A percentile compares a stretch with the other conserved stretches of the same genome.
phyloP scores from a whole-genome alignment of 2,113 vertebrate genomes.

The Mobula hypostoma region DNA sequence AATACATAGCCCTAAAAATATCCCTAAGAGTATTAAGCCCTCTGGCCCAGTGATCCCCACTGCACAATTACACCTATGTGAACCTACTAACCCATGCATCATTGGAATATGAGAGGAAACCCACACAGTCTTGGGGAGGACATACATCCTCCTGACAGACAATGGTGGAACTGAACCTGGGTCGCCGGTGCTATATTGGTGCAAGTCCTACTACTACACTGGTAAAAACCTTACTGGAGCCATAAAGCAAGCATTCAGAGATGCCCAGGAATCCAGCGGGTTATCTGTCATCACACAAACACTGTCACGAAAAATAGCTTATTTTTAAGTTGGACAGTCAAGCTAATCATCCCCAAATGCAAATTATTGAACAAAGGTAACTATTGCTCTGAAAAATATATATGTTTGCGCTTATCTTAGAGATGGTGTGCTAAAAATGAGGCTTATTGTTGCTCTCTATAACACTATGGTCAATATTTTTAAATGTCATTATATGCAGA shows the following conservation, averaged over 20 bases:
- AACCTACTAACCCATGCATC: no score
- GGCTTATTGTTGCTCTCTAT: background rate
- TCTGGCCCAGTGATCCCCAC: no score
- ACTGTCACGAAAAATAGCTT: background rate
- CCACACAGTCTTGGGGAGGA: no score
- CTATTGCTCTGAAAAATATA: background rate
- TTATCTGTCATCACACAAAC: background rate
- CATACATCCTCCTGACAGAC: no score
- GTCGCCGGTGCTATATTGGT: no score
- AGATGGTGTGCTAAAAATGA: background rate
- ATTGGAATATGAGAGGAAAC: no score
- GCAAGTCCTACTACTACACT: no score
- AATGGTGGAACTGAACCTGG: no score
- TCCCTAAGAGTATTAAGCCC: no score
- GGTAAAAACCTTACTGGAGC: background rate
- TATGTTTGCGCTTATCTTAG: background rate
- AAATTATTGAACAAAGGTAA: background rate
- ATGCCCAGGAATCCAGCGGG: background rate
- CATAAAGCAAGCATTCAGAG: background rate
- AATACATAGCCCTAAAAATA: no score
- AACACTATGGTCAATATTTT: background rate
- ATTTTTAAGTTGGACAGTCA: background rate
- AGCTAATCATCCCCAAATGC: background rate
- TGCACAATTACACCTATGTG: no score
- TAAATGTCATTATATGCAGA: background rate